These are phyloP conservation scores for Datnioides undecimradiatus DNA, from an alignment of 2,113 vertebrate species.

Conservation along the genomic window DNA sequence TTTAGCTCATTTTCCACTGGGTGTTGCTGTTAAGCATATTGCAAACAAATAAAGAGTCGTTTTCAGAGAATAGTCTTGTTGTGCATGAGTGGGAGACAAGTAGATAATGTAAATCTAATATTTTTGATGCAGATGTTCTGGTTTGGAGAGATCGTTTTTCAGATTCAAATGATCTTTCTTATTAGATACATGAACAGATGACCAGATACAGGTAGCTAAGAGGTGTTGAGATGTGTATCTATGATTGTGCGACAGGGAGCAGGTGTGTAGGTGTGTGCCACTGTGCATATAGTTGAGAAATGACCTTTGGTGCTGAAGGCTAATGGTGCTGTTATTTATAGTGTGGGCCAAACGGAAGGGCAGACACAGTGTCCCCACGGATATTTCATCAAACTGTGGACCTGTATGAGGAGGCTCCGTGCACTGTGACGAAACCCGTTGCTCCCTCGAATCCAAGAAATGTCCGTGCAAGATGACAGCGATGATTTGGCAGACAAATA, in stretches of 20 bases:
- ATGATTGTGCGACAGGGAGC: slow-evolving; percentile 4
- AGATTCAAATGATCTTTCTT: slow-evolving; percentile 6
- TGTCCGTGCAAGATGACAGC: slow-evolving; percentile 6
- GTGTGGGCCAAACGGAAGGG: slow-evolving; percentile 38
- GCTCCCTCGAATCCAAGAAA: slow-evolving; percentile 25
- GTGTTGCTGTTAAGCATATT: slow-evolving; percentile 15
- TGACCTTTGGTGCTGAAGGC: slow-evolving; percentile 62
- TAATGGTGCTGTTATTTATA: slow-evolving; percentile 68
- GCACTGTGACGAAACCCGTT: slow-evolving; percentile 27
- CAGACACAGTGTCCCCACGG: slow-evolving; percentile 53
- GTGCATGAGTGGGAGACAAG: slow-evolving; percentile 20
- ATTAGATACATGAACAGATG: slow-evolving; percentile 10
- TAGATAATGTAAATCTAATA: slow-evolving; percentile 20
- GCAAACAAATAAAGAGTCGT: slow-evolving; percentile 19
- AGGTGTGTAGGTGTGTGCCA: slow-evolving; percentile 28
- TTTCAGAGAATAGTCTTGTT: slow-evolving; percentile 14
- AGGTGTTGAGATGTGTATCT: neutral
- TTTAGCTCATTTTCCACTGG: neutral
- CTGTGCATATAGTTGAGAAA: slow-evolving; percentile 36
- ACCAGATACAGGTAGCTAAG: slow-evolving; percentile 5
- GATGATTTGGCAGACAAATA: slow-evolving; percentile 28
- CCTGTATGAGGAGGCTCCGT: slow-evolving; percentile 46
- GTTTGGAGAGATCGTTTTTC: neutral
- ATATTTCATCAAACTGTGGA: slow-evolving; percentile 60
- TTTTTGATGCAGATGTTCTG: slow-evolving; percentile 1